Conservation (phyloP, 2,888 invertebrate genomes). For the Drosophila formosana region DNA sequence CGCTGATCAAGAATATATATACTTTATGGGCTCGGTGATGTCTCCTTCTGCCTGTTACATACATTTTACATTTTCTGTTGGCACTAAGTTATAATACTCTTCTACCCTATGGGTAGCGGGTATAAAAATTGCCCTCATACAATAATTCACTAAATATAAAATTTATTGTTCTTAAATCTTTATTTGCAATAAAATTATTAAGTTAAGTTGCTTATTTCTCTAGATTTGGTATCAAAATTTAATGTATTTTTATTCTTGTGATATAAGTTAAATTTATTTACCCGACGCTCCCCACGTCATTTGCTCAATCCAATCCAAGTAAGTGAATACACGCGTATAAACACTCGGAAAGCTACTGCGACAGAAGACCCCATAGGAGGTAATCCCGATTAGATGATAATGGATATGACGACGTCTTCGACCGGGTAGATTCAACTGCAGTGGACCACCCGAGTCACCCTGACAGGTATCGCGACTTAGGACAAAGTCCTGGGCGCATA, state of each 20-base stretch:
- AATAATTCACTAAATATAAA: no score
- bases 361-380: constrained; percentile 83
- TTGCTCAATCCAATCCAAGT: constrained; percentile 83
- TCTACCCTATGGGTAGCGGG: no score
- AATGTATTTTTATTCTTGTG: neutral
- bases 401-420: constrained; percentile 64
- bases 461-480: constrained; percentile 83
- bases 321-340: constrained; percentile 81
- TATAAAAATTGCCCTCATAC: no score
- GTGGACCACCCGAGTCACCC: constrained; percentile 84
- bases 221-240: constrained; percentile 17
- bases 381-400: constrained; percentile 83
- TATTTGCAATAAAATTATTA: neutral
- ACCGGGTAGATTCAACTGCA: constrained; percentile 80
- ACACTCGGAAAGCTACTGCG: constrained; percentile 82
- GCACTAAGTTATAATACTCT: no score
- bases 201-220: neutral
- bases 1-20: no score
- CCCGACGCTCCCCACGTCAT: constrained; percentile 66
- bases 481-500: constrained; percentile 81
- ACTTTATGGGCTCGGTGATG: no score
- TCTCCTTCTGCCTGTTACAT: no score
- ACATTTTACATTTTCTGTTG: no score
- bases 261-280: neutral
- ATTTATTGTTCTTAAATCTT: neutral